Evolutionary conservation across 1,140 invertebrate species (phyloP), one percentile per base, ranked within the genome.

Genomic region (Oscheius sp.): DNA sequence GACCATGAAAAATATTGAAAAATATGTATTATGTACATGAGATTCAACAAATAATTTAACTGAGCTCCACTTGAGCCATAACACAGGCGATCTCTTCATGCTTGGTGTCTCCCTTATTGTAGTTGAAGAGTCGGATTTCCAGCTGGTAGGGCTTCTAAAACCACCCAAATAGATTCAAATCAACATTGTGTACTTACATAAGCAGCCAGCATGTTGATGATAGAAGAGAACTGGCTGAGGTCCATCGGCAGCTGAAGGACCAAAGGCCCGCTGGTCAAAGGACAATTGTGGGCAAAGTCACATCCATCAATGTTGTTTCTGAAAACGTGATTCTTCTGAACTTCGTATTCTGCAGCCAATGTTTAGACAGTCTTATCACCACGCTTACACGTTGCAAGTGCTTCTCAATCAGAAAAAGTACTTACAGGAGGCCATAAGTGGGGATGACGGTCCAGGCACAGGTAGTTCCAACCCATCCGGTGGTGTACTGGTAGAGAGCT

Each of bases 61-160:
- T 55, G 61, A 75, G 34, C 36, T 73, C 42, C 0, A 75, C 69
- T 45, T 75, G 74, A 52, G 74, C 69, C 38, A 74, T 55, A 1
- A 75, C 74, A 59, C 74, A 75, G 26, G 74, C 59, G 63, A 75
- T 75, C 61, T 74, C 59, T 45, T 75, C 74, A 62, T 75, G 74
- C 0, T 71, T 77, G 23, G 69, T 73, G 42, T 45, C 23, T 42
- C 74, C 74, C 7, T 32, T 20, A 64, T 75, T 75, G 62, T 75
- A 74, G 70, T 75, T 65, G 58, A 49, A 64, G 68, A 75, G 73
- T 20, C 62, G 61, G 31, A 75, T 75, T 20, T 73, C 59, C 23
- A 75, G 74, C 32, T 75, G 58, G 61, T 74, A 65, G 13, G 74
- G 59, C 18, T 62, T 74, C 74, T 75, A 58, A 74, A 75, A 74